Evolutionary conservation across 2,888 invertebrate species (phyloP), one percentile per base, ranked within the genome.

Genomic region (Gandaritis pyraliata): DNA sequence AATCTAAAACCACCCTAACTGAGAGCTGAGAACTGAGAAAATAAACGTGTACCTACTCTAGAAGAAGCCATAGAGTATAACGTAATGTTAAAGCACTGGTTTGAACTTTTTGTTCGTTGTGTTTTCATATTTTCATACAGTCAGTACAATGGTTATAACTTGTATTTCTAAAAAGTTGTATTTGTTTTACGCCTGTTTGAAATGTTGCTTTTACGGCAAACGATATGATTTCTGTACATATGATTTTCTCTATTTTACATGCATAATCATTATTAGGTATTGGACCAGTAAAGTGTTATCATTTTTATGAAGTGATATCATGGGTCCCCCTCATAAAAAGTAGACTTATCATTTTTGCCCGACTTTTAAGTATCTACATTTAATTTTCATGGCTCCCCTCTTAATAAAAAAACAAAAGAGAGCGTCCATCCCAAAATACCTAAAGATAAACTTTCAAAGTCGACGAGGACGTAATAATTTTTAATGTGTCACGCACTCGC

Each of bases 401-500:
- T 30, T 43, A 52, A 57, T 52, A 55, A 59, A 58, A 58, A 52
- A 46, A 59, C 30, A 59, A 58, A 58, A 59, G 52, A 51, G 55
- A 47, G 36, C 39, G 51, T 55, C 47, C 50, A 54, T 56, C 48
- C 52, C 52, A 18, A 52, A 56, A 66, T 56, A 59, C 55, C 60
- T 57, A 66, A 48, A 61, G 58, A 66, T 66, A 71, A 67, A 71
- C 56, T 71, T 71, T 67, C 51, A 65, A 71, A 69, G 67, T 67
- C 65, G 58, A 55, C 52, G 57, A 58, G 68, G 71, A 69, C 68
- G 72, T 70, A 72, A 72, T 74, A 73, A 77, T 77, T 78, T 78
- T 78, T 76, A 78, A 74, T 71, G 72, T 71, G 73, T 74, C 75
- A 76, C 76, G 75, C 74, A 69, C 71, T 70, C 70, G 59, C 66